A percentile compares a stretch with the other conserved stretches of the same genome.
Conservation (phyloP, 2,888 invertebrate species). For the Agrochola macilenta region DNA sequence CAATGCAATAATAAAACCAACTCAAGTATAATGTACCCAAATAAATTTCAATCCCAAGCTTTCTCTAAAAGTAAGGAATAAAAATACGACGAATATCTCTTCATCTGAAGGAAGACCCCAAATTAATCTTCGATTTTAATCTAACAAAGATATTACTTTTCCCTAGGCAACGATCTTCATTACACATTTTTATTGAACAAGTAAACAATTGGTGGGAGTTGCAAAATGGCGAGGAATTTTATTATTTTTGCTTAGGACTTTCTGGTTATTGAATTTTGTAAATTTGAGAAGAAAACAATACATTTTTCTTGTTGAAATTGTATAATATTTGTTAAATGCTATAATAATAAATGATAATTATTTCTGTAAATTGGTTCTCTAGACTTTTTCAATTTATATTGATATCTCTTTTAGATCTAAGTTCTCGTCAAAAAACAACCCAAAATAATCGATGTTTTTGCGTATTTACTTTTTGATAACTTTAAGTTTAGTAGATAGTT, state of each 20-base stretch:
- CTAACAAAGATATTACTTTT: constrained; percentile 60
- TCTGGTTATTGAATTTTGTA: constrained; percentile 5
- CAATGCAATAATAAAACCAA: constrained; percentile 10
- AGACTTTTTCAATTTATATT: too few relatives aligned
- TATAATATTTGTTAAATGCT: not conserved
- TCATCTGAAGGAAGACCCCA: constrained; percentile 23
- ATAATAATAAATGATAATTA: too few relatives aligned
- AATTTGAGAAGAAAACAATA: not conserved
- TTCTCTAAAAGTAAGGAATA: constrained; percentile 26
- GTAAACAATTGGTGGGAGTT: constrained; percentile 45
- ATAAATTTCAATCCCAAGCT: constrained; percentile 40
- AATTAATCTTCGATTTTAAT: constrained; percentile 64
- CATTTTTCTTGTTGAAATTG: not conserved
- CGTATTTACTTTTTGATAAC: too few relatives aligned
- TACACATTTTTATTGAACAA: constrained; percentile 53
- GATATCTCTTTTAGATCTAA: too few relatives aligned
- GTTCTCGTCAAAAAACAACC: too few relatives aligned
- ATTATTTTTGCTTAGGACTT: constrained; percentile 7
- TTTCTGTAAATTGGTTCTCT: too few relatives aligned
- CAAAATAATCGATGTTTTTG: too few relatives aligned
- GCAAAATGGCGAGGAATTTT: constrained; percentile 13
- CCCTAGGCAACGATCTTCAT: constrained; percentile 54
- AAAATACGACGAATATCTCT: constrained; percentile 44
- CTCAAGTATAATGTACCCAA: constrained; percentile 8
- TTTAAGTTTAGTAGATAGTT: too few relatives aligned